These are phyloP conservation scores for Saccopteryx bilineata DNA, from an alignment of 2,113 vertebrate genomes.

Conservation along the genomic window DNA sequence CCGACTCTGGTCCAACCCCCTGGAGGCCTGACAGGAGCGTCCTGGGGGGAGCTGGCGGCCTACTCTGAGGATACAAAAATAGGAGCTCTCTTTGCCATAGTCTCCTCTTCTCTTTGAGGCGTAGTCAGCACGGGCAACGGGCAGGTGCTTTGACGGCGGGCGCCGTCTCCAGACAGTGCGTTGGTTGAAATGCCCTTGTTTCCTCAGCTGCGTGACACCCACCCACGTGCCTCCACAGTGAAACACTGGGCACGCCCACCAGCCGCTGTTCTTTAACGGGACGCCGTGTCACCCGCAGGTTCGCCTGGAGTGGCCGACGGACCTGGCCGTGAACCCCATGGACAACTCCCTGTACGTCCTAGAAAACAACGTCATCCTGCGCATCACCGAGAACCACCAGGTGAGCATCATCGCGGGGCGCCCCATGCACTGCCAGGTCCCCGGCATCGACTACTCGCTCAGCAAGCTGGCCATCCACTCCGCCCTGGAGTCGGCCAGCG, in stretches of 20 bases:
- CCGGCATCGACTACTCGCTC: constrained; percentile 99
- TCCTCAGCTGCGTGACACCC: not conserved
- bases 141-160: not conserved
- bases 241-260: accelerated
- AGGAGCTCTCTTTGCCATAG: not conserved
- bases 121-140: not conserved
- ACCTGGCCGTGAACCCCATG: constrained; percentile 99
- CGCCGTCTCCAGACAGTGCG: no score
- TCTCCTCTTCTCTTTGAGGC: not conserved
- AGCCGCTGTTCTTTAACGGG: not conserved
- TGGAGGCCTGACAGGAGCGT: not conserved
- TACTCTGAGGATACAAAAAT: not conserved
- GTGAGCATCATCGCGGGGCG: constrained; percentile 99
- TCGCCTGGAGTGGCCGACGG: constrained; percentile 98
- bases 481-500: constrained; percentile 97
- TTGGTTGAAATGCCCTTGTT: not conserved
- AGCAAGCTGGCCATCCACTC: constrained; percentile 99
- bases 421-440: constrained; percentile 99
- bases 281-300: constrained; percentile 90
- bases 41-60: not conserved
- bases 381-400: constrained; percentile 99
- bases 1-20: not conserved
- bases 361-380: constrained; percentile 98
- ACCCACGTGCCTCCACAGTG: accelerated
- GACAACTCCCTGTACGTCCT: constrained; percentile 99